A percentile compares a stretch with the other conserved stretches of the same genome.
Evolutionary conservation across 2,888 invertebrate genomes (phyloP).

Genomic region (Neoascia interrupta): DNA sequence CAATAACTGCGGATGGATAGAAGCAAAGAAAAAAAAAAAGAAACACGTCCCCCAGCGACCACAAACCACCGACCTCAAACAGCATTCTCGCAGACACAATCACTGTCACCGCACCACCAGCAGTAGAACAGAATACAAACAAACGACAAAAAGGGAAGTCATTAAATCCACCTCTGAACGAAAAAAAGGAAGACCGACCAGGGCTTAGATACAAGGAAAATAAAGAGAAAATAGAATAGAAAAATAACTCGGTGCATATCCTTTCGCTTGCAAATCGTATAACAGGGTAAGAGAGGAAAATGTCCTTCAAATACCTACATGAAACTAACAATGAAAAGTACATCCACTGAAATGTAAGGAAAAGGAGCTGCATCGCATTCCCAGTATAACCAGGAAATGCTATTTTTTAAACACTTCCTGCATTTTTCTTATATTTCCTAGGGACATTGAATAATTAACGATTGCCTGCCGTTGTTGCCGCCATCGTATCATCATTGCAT

Average conservation of each 20-base stretch:
- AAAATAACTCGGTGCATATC: conserved; percentile 31
- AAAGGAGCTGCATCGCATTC: conserved; percentile 39
- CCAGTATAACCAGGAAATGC: conserved; percentile 51
- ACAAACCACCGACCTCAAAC: conserved; percentile 66
- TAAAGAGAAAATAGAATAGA: conserved; percentile 1
- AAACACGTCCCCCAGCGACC: conserved; percentile 30
- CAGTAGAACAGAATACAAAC: conserved; percentile 40
- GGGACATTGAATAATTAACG: conserved; percentile 69
- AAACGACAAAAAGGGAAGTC: conserved; percentile 59
- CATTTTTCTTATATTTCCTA: conserved; percentile 44
- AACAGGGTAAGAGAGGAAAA: conserved; percentile 11
- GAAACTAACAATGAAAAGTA: conserved; percentile 54
- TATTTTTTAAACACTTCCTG: conserved; percentile 66
- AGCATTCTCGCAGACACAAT: conserved; percentile 65
- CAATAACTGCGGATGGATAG: too few species aligned
- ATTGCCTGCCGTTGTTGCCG: conserved; percentile 38
- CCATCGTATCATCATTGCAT: conserved; percentile 43
- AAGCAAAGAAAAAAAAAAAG: conserved; percentile 3
- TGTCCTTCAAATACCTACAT: conserved; percentile 28
- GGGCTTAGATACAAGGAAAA: conserved; percentile 27
- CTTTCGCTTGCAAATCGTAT: conserved; percentile 12
- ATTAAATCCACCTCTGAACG: conserved; percentile 63
- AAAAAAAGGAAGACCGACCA: conserved; percentile 32
- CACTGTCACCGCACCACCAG: conserved; percentile 61
- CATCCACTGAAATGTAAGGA: conserved; percentile 32